Conservation (phyloP, 2,797 vertebrate species). For the Rhabdophis nuchalis region DNA sequence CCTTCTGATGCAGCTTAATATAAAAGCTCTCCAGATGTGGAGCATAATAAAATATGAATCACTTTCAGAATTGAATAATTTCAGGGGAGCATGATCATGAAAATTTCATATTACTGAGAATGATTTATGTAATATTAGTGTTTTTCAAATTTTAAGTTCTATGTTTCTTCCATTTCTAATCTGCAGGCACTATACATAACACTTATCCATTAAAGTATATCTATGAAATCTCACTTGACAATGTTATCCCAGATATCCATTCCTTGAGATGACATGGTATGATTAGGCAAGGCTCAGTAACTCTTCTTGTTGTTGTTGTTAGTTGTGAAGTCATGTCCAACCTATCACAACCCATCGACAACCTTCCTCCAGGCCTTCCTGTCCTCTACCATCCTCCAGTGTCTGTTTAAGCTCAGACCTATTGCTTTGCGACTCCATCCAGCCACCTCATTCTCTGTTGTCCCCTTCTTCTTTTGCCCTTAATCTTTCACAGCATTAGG, state of each 20-base stretch:
- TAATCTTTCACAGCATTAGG: too few species aligned
- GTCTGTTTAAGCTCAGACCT: too few species aligned
- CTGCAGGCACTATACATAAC: not conserved
- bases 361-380: too few species aligned
- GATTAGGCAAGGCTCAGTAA: not conserved
- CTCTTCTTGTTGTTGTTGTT: too few species aligned
- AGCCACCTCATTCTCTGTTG: too few species aligned
- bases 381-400: too few species aligned
- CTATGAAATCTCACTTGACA: not conserved
- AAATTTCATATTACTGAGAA: not conserved
- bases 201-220: not conserved
- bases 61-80: not conserved
- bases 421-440: too few species aligned
- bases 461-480: too few species aligned
- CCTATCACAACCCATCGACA: too few species aligned
- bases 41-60: not conserved
- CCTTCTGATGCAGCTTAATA: not conserved
- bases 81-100: not conserved
- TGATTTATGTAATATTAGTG: not conserved
- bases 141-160: not conserved
- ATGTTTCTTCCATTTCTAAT: not conserved
- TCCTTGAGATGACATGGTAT: not conserved
- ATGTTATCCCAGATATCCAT: not conserved
- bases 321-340: too few species aligned
- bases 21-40: not conserved